Evolutionary conservation across 1,140 invertebrate species (phyloP), one percentile per base, ranked within the genome.

Genomic region (Drosophila aff.): DNA sequence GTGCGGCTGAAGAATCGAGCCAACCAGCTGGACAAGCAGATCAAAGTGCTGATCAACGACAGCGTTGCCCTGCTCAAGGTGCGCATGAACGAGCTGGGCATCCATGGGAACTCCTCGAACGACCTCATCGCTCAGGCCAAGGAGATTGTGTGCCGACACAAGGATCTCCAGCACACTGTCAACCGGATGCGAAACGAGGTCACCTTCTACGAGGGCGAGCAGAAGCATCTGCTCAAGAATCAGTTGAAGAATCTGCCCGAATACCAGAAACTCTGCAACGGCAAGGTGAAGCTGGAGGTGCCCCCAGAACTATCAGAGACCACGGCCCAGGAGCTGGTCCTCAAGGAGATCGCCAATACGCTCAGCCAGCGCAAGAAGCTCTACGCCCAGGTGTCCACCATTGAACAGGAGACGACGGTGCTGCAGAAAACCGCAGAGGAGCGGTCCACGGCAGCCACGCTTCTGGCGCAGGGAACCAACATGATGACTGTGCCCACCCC

Each of bases 41-140:
- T 99, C 67, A 97, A 96, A 86, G 95, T 96, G 47, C 93, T 99
- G 36, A 98, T 98, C 68, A 96, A 97, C 81, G 97, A 99, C 91
- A 98, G 98, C 85, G 97, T 98, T n/a, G 96, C 95, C 23, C 93
- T 98, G 44, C 93, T 99, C 10, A 97, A 98, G 92, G 95, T 96
- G n/a, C 94, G 98, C 59, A 97, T 99, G 95, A 96, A 95, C 68
- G 98, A 99, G 92, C 94, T 99, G 71, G 97, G 97, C 62, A 98
- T 98, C 76, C 96, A 97, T 91, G 96, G 96, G 4, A 96, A 96
- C 38, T 96, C 95, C 63, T 97, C 97, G 0, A 96, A 96, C 38
- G 97, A 98, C 93, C 94, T 99, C 55, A 94, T 98, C 13, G 95
- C 96, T 2, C 97, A 98, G 93, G 97, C 97, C 31, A 98, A 98